Percentiles rank a stretch among this genome's conserved stretches.
phyloP scores from a whole-genome alignment of 2,797 vertebrate genomes.

The Spatula clypeata region DNA sequence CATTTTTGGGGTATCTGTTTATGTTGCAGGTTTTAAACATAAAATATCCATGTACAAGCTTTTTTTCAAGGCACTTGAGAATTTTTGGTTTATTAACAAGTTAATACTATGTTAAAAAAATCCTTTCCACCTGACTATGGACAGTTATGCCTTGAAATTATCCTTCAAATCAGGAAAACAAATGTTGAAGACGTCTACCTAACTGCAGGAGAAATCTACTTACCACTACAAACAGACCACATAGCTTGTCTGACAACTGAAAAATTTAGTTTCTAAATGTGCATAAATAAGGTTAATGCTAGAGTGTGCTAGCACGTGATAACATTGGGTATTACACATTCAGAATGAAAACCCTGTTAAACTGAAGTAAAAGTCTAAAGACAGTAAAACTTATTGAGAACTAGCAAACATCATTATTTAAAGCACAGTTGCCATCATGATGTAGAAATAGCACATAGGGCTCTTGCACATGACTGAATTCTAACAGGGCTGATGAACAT shows the following conservation, averaged over 20 bases:
- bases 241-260: background rate
- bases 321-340: background rate
- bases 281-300: background rate
- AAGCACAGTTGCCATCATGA: background rate
- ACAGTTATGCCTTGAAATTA: background rate
- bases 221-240: background rate
- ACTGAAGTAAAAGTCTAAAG: background rate
- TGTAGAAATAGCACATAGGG: background rate
- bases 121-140: background rate
- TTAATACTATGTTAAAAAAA: background rate
- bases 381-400: background rate
- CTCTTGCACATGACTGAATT: background rate
- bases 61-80: background rate
- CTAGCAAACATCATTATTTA: background rate
- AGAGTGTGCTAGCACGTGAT: background rate
- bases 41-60: rapidly evolving
- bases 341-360: background rate
- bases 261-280: background rate
- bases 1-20: background rate
- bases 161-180: background rate
- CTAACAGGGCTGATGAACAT: background rate
- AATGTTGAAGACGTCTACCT: background rate
- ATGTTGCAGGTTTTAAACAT: background rate
- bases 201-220: background rate
- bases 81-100: background rate